Evolutionary conservation across 2,888 invertebrate genomes (phyloP).

Genomic region (Geophilus truncorum): DNA sequence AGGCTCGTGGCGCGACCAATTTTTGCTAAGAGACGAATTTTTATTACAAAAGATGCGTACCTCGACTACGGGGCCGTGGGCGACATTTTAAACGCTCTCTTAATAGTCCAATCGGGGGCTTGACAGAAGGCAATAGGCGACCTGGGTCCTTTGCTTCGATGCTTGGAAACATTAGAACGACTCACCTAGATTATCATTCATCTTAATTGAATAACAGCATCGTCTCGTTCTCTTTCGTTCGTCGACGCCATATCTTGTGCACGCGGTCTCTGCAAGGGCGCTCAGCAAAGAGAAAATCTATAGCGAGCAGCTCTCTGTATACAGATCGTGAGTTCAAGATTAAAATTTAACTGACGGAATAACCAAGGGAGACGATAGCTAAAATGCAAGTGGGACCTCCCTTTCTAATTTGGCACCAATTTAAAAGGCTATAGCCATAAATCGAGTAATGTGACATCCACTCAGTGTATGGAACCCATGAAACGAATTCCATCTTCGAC

Average conservation of each 20-base stretch:
- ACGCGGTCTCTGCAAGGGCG: neutral
- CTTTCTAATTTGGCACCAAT: constrained; percentile 25
- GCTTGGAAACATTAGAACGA: neutral
- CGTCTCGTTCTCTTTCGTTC: neutral
- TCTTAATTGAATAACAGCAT: constrained; percentile 25
- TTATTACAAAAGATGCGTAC: constrained; percentile 3
- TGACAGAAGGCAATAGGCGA: constrained; percentile 10
- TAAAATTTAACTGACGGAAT: constrained; percentile 25
- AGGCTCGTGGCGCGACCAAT: neutral
- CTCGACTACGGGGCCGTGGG: neutral
- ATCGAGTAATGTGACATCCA: neutral
- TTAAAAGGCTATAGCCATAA: neutral
- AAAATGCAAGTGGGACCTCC: constrained; percentile 27
- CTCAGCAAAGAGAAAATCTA: neutral
- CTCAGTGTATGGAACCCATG: neutral
- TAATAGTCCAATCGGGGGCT: constrained; percentile 2
- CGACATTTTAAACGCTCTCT: constrained; percentile 15
- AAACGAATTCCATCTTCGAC: neutral
- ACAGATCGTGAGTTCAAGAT: constrained; percentile 18
- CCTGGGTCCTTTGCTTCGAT: neutral
- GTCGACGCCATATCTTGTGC: neutral
- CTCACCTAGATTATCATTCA: constrained; percentile 25
- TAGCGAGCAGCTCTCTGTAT: neutral
- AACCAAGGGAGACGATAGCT: constrained; percentile 13
- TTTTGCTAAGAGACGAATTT: constrained; percentile 3